Evolutionary conservation across 2,797 vertebrate genomes (phyloP), one percentile per base, ranked within the genome.

Genomic region (Coilia nasus): DNA sequence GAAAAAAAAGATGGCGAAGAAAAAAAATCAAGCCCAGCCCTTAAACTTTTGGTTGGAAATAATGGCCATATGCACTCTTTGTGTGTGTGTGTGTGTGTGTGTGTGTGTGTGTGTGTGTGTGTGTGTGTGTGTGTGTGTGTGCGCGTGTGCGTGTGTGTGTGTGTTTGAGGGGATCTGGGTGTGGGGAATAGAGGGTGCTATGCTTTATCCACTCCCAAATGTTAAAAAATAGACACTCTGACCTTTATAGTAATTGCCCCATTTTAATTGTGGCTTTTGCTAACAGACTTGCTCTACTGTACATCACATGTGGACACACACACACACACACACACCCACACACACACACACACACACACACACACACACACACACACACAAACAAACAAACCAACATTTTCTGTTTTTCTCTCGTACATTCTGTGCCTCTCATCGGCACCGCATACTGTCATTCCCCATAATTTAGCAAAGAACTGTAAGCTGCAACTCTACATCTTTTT

Each of bases 211-310:
- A 11, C 81, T 84, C 41, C 56, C 21, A 80, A 82, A 87, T 67
- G 31, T 64, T 81, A 82, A 83, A 85, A 85, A 75, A 85, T 64
- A 85, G 62, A n/a, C 46, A 60, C 6, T 10, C 83, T 89, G 88
- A 87, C 87, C 87, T 89, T 90, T 90, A 85, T 57, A 54, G 86
- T 88, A 88, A 86, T 88, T 87, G 86, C 85, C 86, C 87, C 60
- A 88, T 89, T 89, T 87, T 47, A 82, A 89, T 90, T 85, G 87
- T 82, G 50, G 75, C 82, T 87, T 28, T 71, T n/a, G 31, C 87
- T 57, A 62, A 86, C 17, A 56, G 59, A 3, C 80, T 12, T 41
- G 46, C 59, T 75, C 44, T 35, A 19, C 50, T 3, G 50, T 54
- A 54, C 50, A 54, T 54, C 50, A 54, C 50, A 54, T 14, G 14